phyloP scores from a whole-genome alignment of 2,888 invertebrate genomes.

The Petrolisthes cinctipes region DNA sequence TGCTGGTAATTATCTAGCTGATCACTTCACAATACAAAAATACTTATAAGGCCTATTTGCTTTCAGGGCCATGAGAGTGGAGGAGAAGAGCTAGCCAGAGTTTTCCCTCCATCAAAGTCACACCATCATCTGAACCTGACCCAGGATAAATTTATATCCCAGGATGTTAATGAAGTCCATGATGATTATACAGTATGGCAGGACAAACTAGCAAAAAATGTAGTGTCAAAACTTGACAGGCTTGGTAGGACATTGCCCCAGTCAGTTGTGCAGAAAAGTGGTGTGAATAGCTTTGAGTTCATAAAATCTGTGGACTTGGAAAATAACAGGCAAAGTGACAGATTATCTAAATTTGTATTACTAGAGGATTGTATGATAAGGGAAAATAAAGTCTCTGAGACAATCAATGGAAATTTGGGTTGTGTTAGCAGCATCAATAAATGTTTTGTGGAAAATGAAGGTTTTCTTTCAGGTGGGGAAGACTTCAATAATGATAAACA shows the following conservation, averaged over 20 bases:
- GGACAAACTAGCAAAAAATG: not conserved
- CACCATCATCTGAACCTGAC: constrained; percentile 15
- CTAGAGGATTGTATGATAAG: too few relatives aligned
- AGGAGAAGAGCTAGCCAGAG: constrained; percentile 30
- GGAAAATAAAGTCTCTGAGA: too few relatives aligned
- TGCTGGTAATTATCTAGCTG: too few relatives aligned
- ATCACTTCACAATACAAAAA: not conserved
- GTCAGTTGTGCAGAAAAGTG: too few relatives aligned
- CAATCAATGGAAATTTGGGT: too few relatives aligned
- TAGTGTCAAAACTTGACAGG: too few relatives aligned
- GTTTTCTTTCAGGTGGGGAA: not conserved
- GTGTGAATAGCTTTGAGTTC: too few relatives aligned
- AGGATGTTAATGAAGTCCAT: not conserved
- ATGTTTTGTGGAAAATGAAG: not conserved
- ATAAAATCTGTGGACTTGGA: too few relatives aligned
- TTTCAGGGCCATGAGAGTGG: constrained; percentile 45
- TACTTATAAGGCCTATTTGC: constrained; percentile 43
- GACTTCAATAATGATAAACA: not conserved
- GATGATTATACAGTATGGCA: not conserved
- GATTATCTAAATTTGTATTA: too few relatives aligned
- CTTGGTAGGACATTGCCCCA: too few relatives aligned
- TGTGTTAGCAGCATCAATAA: not conserved
- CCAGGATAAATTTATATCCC: not conserved
- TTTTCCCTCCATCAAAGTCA: constrained; percentile 50
- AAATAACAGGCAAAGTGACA: too few relatives aligned